These are phyloP conservation scores for Saxidomus purpurata DNA, from an alignment of 1,140 invertebrate genomes.

Conservation along the genomic window DNA sequence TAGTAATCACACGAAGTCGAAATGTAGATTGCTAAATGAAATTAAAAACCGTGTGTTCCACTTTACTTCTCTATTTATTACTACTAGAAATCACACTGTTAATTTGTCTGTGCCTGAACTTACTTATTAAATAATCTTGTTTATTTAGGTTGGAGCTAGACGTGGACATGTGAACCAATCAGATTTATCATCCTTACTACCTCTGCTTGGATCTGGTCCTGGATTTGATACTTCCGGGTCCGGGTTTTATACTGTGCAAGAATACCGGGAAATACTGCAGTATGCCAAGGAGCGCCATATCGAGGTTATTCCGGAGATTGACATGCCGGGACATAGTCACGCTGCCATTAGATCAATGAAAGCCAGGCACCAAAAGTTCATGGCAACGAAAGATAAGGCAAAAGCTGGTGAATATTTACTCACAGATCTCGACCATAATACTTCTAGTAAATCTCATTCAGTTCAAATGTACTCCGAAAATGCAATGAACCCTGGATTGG, in stretches of 20 bases:
- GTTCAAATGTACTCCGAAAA: constrained; percentile 83
- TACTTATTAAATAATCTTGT: too few relatives aligned
- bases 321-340: constrained; percentile 85
- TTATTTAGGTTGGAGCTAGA: constrained; percentile 81
- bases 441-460: constrained; percentile 66
- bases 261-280: constrained; percentile 80
- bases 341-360: constrained; percentile 83
- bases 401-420: constrained; percentile 79
- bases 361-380: constrained; percentile 72
- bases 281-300: constrained; percentile 81
- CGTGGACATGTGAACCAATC: constrained; percentile 79
- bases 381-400: constrained; percentile 64
- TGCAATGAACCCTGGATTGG: constrained; percentile 83
- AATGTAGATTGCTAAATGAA: too few relatives aligned
- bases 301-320: constrained; percentile 85
- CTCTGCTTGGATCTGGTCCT: constrained; percentile 83
- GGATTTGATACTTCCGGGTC: constrained; percentile 74
- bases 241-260: constrained; percentile 78
- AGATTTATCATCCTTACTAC: constrained; percentile 78
- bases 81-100: too few relatives aligned
- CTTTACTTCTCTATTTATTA: too few relatives aligned
- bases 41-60: too few relatives aligned
- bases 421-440: constrained; percentile 71
- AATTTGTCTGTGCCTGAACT: too few relatives aligned
- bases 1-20: too few relatives aligned